Evolutionary conservation across 2,797 vertebrate genomes (phyloP).

Genomic region (Rhabdophis nuchalis): DNA sequence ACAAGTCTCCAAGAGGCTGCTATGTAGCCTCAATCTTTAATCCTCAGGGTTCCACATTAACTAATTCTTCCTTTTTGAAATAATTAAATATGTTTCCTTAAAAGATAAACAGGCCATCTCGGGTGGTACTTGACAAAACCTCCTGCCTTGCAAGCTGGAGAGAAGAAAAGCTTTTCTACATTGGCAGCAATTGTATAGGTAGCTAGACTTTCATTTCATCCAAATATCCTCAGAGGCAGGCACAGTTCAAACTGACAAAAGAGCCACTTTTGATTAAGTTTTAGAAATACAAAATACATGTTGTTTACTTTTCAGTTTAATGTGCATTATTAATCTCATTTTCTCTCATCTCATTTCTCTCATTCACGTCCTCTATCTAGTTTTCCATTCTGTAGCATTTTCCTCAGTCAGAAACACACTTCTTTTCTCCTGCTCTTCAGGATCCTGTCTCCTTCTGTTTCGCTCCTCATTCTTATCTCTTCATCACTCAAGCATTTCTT

Average conservation of each 20-base stretch:
- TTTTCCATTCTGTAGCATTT: not conserved
- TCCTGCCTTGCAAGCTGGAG: not conserved
- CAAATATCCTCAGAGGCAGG: not conserved
- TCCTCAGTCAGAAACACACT: not conserved
- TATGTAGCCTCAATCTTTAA: conserved; percentile 43
- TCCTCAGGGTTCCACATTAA: conserved; percentile 42
- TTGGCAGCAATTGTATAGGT: conserved; percentile 2
- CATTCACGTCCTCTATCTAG: not conserved
- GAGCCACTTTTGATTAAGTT: not conserved
- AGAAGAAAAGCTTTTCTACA: not conserved
- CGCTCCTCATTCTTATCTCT: not conserved
- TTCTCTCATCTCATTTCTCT: not conserved
- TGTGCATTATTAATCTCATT: not conserved
- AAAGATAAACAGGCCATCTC: conserved; percentile 1
- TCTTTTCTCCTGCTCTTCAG: too few species aligned
- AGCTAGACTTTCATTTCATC: conserved; percentile 23
- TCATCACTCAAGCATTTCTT: not conserved
- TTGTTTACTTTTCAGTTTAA: not conserved
- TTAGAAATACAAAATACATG: not conserved
- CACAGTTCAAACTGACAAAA: not conserved
- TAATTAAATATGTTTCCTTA: conserved; percentile 33
- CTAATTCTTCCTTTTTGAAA: conserved; percentile 24
- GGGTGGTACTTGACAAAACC: not conserved
- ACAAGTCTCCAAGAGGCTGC: conserved; percentile 18
- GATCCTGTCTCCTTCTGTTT: not conserved